Base-by-base conservation (phyloP, 1,140 invertebrate genomes). In the Euglossa dilemma region DNA sequence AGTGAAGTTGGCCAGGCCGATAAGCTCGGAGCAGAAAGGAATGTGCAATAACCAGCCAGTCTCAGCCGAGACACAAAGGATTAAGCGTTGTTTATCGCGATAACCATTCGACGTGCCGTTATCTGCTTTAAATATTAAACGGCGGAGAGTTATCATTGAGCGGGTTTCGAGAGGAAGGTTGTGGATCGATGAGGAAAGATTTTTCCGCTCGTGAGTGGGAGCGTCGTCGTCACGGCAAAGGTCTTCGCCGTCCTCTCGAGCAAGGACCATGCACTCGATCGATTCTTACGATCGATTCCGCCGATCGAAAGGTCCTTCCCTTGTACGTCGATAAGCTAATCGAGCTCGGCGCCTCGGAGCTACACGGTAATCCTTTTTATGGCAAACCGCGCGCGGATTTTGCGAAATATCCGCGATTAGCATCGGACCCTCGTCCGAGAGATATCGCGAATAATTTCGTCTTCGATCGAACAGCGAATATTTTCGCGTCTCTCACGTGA, bases 191-290 rank as follows among this genome's bases (percentile, higher is more conserved):
- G 76, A 75, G 85, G 81, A 67, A 85, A 84, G 72, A 82, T 86
- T 87, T 87, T 85, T 87, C 70, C 72, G 66, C 87, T 89, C 89
- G 89, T 90, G 89, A 90, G 89, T 89, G 84, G 89, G 89, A 90
- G 89, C 87, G 89, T 87, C 81, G 69, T 56, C 36, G 28, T 18
- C 45, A 20, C 43, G 83, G 85, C 81, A 89, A 90, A 90, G 89
- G 89, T 89, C 89, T 87, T 75, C 83, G 57, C 84, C 80, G 85
- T 85, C 73, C 86, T 85, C 74, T 67, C 80, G 85, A 83, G 84
- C 83, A 85, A 88, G 87, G 89, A 90, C 85, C 84, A 87, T 86
- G 79, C 66, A 70, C 80, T 83, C 79, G 80, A 87, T 85, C 84
- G 80, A 88, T 90, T 66, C 72, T 74, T 78, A 47, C 70, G 80